Evolutionary conservation across 2,113 vertebrate species (phyloP), one percentile per base, ranked within the genome.

Genomic region (Vimba vimba): DNA sequence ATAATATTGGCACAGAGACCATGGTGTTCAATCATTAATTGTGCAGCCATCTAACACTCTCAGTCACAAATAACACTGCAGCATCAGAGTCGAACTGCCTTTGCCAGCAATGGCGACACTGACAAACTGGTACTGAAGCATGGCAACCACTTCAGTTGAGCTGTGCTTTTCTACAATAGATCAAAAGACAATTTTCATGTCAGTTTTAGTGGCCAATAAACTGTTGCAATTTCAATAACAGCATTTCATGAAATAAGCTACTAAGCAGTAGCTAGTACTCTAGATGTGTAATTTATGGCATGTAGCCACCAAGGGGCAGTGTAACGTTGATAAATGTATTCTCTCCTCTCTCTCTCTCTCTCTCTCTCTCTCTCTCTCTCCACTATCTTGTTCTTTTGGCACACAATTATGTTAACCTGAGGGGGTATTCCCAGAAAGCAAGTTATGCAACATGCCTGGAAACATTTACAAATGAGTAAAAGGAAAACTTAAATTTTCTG

Each of bases 301-400:
- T n/a, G 25, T 13, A 36, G 81, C 64, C 87, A 83, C 79, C 36
- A 82, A 78, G 73, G 79, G 87, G 83, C 60, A 79, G 52, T 86
- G 74, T 86, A 55, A 52, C 47, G 17, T 64, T 60, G 36, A 27
- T 79, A 45, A 69, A 69, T 74, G 55, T 50, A 74, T 76, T 71
- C 19, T 43, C 43, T 43, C 43, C 39, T n/a, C n/a, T n/a, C n/a
- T n/a, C n/a, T n/a, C n/a, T 27, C 27, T 27, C 27, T 27, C 27
- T 71, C 19, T 43, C 43, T 9, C 43, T 7, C 5, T 36, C 36
- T 36, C 43, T 43, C 43, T 43, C 68, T 4, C 68, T 39, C 33
- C 17, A 71, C 27, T 45, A 74, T 74, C 43, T 74, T 47, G 21
- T 30, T 76, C n/a, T 76, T 55, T 25, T 55, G 17, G 3, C 4